phyloP scores from a whole-genome alignment of 2,113 vertebrate genomes.

The Ailurus styani region DNA sequence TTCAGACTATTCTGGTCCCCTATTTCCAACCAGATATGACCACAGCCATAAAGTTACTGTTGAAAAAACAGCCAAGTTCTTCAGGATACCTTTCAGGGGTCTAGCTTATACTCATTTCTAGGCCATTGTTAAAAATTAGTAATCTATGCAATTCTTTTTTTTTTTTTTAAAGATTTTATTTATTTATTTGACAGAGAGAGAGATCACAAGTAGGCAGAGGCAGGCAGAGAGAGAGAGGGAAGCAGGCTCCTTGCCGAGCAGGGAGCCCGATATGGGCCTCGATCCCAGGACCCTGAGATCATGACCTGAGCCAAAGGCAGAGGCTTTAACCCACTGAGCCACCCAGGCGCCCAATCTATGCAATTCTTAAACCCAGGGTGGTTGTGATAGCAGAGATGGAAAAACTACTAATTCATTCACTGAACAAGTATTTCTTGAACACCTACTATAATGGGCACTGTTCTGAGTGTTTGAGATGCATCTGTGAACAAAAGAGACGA shows the following conservation, averaged over 20 bases:
- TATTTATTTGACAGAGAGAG: too few relatives aligned
- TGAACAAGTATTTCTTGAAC: slow-evolving; percentile 10
- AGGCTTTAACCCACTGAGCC: too few relatives aligned
- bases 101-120: neutral
- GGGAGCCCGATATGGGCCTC: too few relatives aligned
- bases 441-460: neutral
- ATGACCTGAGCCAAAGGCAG: too few relatives aligned
- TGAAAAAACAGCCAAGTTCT: neutral
- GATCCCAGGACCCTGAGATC: too few relatives aligned
- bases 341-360: too few relatives aligned
- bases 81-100: neutral
- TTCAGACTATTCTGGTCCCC: neutral
- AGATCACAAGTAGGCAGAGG: too few relatives aligned
- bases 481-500: slow-evolving; percentile 9
- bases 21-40: neutral
- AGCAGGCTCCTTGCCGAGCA: too few relatives aligned
- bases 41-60: neutral
- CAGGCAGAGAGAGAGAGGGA: too few relatives aligned
- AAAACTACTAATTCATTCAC: neutral
- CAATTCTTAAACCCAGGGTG: neutral
- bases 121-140: neutral
- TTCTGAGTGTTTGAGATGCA: neutral
- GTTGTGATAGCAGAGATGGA: neutral
- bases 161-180: too few relatives aligned
- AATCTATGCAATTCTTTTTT: neutral